Evolutionary conservation across 1,140 invertebrate species (phyloP).

Genomic region (Zaprionus africanus): DNA sequence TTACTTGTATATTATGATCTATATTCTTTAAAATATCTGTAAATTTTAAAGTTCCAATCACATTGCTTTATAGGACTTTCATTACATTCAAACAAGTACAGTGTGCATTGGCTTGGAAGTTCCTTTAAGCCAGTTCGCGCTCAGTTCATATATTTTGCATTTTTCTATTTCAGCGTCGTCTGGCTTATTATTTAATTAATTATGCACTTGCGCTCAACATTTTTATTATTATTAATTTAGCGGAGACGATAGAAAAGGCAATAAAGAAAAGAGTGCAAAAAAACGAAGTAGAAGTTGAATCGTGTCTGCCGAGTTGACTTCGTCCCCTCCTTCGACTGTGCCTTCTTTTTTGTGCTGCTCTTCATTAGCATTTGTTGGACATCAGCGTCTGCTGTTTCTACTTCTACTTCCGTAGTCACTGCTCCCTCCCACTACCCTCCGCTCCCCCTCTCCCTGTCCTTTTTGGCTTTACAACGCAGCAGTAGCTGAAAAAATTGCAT

Average conservation of each 20-base stretch:
- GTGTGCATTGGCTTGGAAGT: neutral
- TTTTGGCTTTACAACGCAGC: conserved; percentile 5
- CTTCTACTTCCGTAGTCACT: conserved; percentile 6
- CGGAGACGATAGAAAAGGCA: conserved; percentile 4
- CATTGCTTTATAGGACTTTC: neutral
- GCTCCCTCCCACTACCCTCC: neutral
- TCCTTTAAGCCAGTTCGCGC: neutral
- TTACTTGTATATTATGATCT: neutral
- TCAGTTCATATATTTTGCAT: neutral
- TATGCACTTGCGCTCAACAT: conserved; percentile 45
- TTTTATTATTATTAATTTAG: conserved; percentile 46
- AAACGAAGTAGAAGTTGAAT: conserved; percentile 8
- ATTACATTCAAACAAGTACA: neutral
- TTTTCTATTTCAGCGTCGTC: conserved; percentile 30
- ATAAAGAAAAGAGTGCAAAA: conserved; percentile 13
- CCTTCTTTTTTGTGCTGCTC: conserved; percentile 4
- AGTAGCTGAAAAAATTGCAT: conserved; percentile 33
- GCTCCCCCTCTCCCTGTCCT: neutral
- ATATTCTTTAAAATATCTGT: neutral
- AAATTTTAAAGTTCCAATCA: neutral
- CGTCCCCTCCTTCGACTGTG: conserved; percentile 19
- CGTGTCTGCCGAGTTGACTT: conserved; percentile 20
- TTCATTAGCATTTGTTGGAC: conserved; percentile 54
- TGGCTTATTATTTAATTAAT: conserved; percentile 53
- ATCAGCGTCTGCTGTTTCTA: conserved; percentile 25